A percentile compares a stretch with the other conserved stretches of the same genome.
phyloP scores from a whole-genome alignment of 2,888 invertebrate species.

The Bursaphelenchus okinawaensis region DNA sequence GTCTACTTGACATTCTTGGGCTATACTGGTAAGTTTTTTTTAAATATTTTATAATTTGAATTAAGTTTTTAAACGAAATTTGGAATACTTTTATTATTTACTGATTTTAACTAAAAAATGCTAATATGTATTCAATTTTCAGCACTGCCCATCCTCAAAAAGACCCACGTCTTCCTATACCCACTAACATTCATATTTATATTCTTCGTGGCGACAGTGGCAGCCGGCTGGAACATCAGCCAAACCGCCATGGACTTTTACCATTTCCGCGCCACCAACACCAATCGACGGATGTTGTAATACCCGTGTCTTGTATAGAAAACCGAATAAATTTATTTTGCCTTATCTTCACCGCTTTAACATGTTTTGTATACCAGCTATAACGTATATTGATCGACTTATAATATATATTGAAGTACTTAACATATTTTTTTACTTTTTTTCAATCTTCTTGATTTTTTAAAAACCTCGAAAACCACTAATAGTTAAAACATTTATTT shows the following conservation, averaged over 20 bases:
- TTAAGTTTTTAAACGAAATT: constrained; percentile 1
- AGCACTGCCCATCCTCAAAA: constrained; percentile 81
- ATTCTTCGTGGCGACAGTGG: constrained; percentile 72
- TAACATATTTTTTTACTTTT: too few species aligned
- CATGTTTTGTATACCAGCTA: too few species aligned
- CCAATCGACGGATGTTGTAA: neutral
- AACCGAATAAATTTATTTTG: neutral
- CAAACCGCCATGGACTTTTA: constrained; percentile 50
- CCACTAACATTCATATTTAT: constrained; percentile 75
- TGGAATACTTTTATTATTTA: neutral
- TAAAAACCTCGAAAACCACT: too few species aligned
- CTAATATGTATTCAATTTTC: constrained; percentile 58
- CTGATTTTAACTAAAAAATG: neutral
- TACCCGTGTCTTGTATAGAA: neutral
- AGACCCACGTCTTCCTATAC: constrained; percentile 76
- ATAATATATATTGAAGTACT: too few species aligned
- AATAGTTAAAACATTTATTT: too few species aligned
- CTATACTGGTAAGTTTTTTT: constrained; percentile 71
- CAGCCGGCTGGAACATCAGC: constrained; percentile 74
- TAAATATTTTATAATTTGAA: neutral
- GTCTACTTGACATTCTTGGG: constrained; percentile 94
- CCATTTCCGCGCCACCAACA: constrained; percentile 37
- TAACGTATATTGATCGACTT: too few species aligned
- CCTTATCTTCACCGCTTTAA: too few species aligned
- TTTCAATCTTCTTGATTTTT: too few species aligned